phyloP scores from a whole-genome alignment of 2,888 invertebrate species.

The Gryllus longicercus region DNA sequence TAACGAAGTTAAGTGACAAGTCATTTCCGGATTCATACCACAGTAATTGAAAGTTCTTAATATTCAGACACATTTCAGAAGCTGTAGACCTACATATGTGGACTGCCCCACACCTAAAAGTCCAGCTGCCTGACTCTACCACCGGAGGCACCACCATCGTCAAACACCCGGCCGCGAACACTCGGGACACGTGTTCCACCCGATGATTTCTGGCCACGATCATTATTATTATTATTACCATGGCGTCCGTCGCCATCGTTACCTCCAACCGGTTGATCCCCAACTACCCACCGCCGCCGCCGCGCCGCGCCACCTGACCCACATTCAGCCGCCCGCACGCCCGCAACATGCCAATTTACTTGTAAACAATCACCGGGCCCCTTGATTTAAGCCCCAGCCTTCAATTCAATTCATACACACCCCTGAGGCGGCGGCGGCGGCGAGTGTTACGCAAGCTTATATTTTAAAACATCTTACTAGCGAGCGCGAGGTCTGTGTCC shows the following conservation, averaged over 20 bases:
- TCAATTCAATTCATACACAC: neutral
- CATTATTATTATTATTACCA: too few species aligned
- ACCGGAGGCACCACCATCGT: too few species aligned
- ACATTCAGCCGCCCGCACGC: neutral
- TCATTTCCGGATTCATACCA: too few species aligned
- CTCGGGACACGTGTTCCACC: too few species aligned
- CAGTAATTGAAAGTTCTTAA: too few species aligned
- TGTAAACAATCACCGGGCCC: conserved; percentile 1
- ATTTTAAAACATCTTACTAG: conserved; percentile 17
- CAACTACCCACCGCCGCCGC: neutral
- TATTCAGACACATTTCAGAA: too few species aligned
- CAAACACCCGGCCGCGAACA: too few species aligned
- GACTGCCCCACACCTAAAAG: too few species aligned
- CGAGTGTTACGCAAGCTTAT: conserved; percentile 1
- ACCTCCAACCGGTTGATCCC: neutral
- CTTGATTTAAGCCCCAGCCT: neutral
- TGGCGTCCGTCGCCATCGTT: neutral
- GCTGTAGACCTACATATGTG: too few species aligned
- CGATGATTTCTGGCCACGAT: too few species aligned
- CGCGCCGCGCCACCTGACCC: neutral
- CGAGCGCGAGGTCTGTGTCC: neutral
- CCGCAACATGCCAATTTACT: conserved; percentile 17
- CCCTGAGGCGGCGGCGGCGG: neutral
- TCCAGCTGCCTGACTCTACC: too few species aligned
- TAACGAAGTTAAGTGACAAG: too few species aligned